These are phyloP conservation scores for Frankliniella fusca DNA, from an alignment of 2,888 invertebrate species.

Conservation along the genomic window DNA sequence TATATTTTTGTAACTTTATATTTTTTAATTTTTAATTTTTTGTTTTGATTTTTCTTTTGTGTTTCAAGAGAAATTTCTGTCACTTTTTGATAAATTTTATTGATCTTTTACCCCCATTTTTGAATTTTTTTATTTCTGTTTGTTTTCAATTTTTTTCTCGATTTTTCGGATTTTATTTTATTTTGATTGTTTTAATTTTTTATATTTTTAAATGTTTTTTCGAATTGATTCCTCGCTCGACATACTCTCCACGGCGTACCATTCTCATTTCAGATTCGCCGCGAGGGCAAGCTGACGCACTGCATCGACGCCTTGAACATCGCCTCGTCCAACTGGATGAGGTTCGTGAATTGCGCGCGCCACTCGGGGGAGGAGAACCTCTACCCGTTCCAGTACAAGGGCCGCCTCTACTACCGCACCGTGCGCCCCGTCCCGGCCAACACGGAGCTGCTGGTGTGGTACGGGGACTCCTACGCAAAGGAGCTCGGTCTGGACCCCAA, in stretches of 20 bases:
- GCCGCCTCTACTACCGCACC: constrained; percentile 53
- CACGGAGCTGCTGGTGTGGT: constrained; percentile 50
- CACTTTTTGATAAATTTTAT: too few species aligned
- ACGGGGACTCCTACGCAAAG: constrained; percentile 47
- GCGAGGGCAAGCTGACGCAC: constrained; percentile 32
- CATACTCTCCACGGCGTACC: too few species aligned
- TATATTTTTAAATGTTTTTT: too few species aligned
- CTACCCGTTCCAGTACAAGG: constrained; percentile 55
- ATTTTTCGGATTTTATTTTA: too few species aligned
- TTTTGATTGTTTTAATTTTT: too few species aligned
- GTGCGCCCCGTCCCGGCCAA: constrained; percentile 43
- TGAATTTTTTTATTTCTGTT: too few species aligned
- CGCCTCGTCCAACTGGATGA: constrained; percentile 54
- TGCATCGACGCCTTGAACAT: constrained; percentile 50
- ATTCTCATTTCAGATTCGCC: neutral
- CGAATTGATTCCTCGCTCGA: too few species aligned
- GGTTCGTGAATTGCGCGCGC: constrained; percentile 55
- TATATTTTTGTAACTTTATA: neutral
- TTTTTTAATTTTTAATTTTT: neutral
- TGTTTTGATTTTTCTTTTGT: neutral
- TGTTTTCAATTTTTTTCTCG: too few species aligned
- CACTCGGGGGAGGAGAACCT: constrained; percentile 54
- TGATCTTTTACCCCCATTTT: too few species aligned
- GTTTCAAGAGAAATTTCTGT: too few species aligned
- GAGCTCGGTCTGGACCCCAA: constrained; percentile 43